These are phyloP conservation scores for Mylabris sibirica DNA, from an alignment of 2,888 invertebrate genomes.

Conservation along the genomic window DNA sequence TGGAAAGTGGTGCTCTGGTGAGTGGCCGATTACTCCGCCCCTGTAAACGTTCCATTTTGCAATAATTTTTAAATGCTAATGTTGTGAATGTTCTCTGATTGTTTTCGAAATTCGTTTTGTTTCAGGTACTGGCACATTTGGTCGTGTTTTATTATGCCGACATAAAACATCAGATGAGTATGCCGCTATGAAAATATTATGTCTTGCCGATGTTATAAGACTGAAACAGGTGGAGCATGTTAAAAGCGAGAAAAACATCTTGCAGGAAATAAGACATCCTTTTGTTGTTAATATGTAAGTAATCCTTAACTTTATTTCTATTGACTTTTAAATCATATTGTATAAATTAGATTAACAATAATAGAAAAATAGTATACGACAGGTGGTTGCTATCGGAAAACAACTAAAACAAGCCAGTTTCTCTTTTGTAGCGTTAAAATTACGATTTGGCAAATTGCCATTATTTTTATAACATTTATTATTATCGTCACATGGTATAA, in stretches of 20 bases:
- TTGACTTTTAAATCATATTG: too few species aligned
- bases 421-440: neutral
- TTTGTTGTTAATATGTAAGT: conserved; percentile 95
- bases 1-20: too few species aligned
- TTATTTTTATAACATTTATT: neutral
- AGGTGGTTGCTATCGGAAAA: neutral
- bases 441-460: neutral
- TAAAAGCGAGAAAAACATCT: conserved; percentile 94
- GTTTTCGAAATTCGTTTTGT: conserved; percentile 26
- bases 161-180: conserved; percentile 83
- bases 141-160: conserved; percentile 89
- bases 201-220: conserved; percentile 91
- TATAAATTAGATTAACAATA: neutral
- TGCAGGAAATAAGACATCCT: conserved; percentile 90
- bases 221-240: conserved; percentile 97
- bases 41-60: too few species aligned
- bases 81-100: too few species aligned
- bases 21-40: too few species aligned
- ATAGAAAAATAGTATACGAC: neutral
- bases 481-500: neutral
- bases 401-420: neutral
- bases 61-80: too few species aligned
- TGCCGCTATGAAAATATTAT: conserved; percentile 93
- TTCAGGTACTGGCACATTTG: conserved; percentile 95
- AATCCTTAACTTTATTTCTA: too few species aligned